Evolutionary conservation across 2,888 invertebrate species (phyloP).

Genomic region (Lomographa bimaculata): DNA sequence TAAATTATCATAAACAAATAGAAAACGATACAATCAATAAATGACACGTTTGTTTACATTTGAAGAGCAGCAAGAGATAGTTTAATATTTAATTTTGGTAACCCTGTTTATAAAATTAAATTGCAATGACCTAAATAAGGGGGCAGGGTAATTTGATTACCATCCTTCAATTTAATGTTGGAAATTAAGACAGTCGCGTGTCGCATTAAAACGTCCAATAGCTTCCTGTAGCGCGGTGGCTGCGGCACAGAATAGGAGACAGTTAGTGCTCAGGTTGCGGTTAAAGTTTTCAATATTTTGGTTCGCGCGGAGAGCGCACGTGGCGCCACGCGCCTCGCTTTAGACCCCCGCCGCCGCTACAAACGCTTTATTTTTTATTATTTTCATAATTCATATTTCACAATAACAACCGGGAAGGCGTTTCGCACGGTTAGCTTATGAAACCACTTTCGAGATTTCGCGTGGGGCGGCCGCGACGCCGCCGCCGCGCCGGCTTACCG

Average conservation of each 20-base stretch:
- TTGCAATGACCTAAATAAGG: constrained; percentile 24
- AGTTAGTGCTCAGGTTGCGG: no score
- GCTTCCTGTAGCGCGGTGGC: constrained; percentile 2
- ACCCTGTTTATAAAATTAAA: constrained; percentile 18
- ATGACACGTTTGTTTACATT: no score
- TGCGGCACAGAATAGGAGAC: constrained; percentile 27
- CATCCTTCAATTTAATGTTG: constrained; percentile 59
- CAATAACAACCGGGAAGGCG: constrained; percentile 81
- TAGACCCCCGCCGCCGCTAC: constrained; percentile 64
- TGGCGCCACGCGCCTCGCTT: constrained; percentile 74
- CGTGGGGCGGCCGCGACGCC: constrained; percentile 18
- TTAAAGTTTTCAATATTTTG: constrained; percentile 81
- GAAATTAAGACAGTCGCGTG: constrained; percentile 75
- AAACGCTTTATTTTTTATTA: constrained; percentile 78
- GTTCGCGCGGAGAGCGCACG: constrained; percentile 60
- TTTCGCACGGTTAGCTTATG: constrained; percentile 82
- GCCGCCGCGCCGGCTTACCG: constrained; percentile 55
- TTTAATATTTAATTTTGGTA: no score
- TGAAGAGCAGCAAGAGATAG: no score
- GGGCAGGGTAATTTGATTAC: constrained; percentile 55
- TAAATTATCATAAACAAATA: no score
- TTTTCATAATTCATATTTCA: constrained; percentile 83
- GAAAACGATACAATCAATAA: no score
- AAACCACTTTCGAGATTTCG: constrained; percentile 65
- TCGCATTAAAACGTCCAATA: constrained; percentile 52